Conservation (phyloP, 2,113 vertebrate genomes). For the Nothobranchius furzeri region DNA sequence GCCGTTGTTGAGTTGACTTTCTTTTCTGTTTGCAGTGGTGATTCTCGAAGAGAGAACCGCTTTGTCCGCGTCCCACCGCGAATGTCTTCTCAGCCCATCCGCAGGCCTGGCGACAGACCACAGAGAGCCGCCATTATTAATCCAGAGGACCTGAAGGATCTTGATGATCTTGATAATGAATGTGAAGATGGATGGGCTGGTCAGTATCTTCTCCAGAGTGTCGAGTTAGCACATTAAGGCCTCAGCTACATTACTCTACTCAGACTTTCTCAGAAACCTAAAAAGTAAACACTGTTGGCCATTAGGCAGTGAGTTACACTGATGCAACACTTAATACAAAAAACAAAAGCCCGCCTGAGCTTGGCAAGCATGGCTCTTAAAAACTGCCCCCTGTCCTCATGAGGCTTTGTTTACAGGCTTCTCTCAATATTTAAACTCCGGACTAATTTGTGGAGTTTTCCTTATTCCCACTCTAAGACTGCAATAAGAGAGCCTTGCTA, state of each 20-base stretch:
- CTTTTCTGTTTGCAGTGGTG: constrained; percentile 64
- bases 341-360: too few relatives aligned
- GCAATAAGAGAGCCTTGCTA: too few relatives aligned
- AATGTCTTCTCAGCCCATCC: constrained; percentile 80
- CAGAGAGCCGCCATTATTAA: constrained; percentile 93
- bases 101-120: constrained; percentile 83
- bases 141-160: constrained; percentile 92
- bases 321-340: too few relatives aligned
- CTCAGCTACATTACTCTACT: neutral
- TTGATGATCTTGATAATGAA: constrained; percentile 94
- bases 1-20: neutral
- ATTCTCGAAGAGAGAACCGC: constrained; percentile 85
- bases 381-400: too few relatives aligned
- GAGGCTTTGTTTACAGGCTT: too few relatives aligned
- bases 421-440: too few relatives aligned
- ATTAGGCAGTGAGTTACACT: too few relatives aligned
- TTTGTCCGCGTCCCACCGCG: constrained; percentile 77
- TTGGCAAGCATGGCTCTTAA: too few relatives aligned
- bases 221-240: neutral
- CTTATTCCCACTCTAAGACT: too few relatives aligned
- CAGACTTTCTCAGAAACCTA: too few relatives aligned
- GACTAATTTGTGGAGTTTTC: too few relatives aligned
- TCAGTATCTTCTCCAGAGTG: constrained; percentile 51
- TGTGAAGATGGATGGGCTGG: constrained; percentile 98
- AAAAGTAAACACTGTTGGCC: too few relatives aligned